Conservation (phyloP, 2,797 vertebrate genomes). For the Dipus sagitta region DNA sequence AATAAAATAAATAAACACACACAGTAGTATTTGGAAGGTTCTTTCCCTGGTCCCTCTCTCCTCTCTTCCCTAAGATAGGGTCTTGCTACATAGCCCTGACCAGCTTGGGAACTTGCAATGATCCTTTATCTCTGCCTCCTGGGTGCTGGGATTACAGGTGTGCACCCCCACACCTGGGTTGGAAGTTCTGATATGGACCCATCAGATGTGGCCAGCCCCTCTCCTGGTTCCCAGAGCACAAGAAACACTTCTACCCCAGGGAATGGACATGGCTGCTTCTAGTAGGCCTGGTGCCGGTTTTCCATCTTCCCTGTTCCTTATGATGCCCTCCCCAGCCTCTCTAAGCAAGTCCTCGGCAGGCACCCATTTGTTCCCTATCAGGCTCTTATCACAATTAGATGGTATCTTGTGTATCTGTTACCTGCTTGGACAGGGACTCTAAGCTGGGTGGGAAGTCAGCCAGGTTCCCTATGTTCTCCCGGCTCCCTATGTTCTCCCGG, state of each 20-base stretch:
- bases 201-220: background rate
- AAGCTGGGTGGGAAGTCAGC: constrained; percentile 4
- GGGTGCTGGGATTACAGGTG: background rate
- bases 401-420: constrained; percentile 15
- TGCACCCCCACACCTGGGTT: background rate
- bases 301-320: background rate
- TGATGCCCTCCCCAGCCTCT: background rate
- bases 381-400: background rate
- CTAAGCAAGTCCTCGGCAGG: background rate
- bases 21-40: too few relatives aligned
- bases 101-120: background rate
- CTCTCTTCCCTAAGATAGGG: background rate
- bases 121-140: background rate
- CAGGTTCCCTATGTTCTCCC: background rate
- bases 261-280: background rate
- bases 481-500: background rate
- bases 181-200: background rate
- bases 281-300: too few relatives aligned
- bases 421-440: background rate
- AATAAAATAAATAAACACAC: too few relatives aligned
- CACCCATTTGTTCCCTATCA: background rate
- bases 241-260: background rate
- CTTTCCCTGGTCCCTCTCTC: too few relatives aligned
- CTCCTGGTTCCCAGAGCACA: background rate
- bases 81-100: background rate